A percentile compares a stretch with the other conserved stretches of the same genome.
Evolutionary conservation across 2,797 vertebrate genomes (phyloP).

Genomic region (Phataginus tetradactyla): DNA sequence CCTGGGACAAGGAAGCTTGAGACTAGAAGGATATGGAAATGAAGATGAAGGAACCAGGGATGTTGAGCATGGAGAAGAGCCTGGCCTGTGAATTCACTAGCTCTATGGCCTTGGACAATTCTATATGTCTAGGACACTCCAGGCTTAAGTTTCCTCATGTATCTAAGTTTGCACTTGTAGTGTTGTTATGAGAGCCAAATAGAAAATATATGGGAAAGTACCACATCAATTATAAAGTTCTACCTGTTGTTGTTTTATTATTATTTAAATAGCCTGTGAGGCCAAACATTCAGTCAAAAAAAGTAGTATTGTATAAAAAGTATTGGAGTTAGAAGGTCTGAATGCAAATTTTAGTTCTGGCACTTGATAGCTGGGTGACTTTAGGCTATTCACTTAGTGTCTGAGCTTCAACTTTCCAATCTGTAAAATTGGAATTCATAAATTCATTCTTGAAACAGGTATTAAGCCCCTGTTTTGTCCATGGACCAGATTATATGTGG

Average conservation of each 20-base stretch:
- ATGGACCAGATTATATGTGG: neutral
- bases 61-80: neutral
- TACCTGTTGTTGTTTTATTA: constrained; percentile 6
- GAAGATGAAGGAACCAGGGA: neutral
- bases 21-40: neutral
- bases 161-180: neutral
- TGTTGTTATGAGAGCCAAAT: neutral
- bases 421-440: constrained; percentile 26
- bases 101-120: neutral
- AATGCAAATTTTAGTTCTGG: neutral
- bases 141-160: neutral
- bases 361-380: neutral
- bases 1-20: neutral
- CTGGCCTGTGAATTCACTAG: neutral
- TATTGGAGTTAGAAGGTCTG: neutral
- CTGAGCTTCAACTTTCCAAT: constrained; percentile 37
- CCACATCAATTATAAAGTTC: constrained; percentile 12
- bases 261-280: constrained; percentile 31
- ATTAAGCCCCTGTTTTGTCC: neutral
- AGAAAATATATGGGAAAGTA: constrained; percentile 26
- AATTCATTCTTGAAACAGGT: neutral
- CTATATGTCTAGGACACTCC: neutral
- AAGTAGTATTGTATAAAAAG: neutral
- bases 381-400: neutral
- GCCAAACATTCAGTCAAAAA: constrained; percentile 26